Conservation (phyloP, 2,888 invertebrate genomes). For the Agrenia bidenticulata region DNA sequence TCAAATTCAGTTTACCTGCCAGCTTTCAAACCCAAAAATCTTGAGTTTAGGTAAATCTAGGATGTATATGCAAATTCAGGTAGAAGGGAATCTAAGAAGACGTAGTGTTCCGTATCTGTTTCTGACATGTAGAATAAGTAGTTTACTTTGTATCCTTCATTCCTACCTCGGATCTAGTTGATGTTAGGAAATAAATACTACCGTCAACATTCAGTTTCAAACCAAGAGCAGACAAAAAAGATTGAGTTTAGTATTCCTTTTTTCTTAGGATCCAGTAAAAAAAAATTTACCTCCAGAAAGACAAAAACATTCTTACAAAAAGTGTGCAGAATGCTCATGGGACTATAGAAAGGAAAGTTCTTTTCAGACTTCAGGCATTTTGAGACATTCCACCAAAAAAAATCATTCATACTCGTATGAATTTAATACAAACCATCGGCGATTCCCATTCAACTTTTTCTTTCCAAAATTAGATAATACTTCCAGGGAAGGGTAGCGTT, state of each 20-base stretch:
- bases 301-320: not conserved
- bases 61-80: too few relatives aligned
- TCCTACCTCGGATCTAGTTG: conserved; percentile 1
- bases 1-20: too few relatives aligned
- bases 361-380: too few relatives aligned
- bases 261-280: not conserved
- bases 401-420: too few relatives aligned
- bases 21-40: too few relatives aligned
- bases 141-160: conserved; percentile 10
- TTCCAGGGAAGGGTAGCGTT: too few relatives aligned
- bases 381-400: too few relatives aligned
- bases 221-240: not conserved
- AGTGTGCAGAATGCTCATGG: conserved; percentile 6
- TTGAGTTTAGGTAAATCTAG: too few relatives aligned
- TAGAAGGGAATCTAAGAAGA: too few relatives aligned
- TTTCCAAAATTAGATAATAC: too few relatives aligned
- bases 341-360: not conserved
- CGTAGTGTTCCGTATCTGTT: conserved; percentile 7
- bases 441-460: too few relatives aligned
- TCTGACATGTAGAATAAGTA: conserved; percentile 12
- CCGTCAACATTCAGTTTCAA: not conserved
- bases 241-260: conserved; percentile 2
- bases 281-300: not conserved
- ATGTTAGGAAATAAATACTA: conserved; percentile 12
- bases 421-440: too few relatives aligned